Conservation (phyloP, 2,888 invertebrate genomes). For the Smittia aterrima region DNA sequence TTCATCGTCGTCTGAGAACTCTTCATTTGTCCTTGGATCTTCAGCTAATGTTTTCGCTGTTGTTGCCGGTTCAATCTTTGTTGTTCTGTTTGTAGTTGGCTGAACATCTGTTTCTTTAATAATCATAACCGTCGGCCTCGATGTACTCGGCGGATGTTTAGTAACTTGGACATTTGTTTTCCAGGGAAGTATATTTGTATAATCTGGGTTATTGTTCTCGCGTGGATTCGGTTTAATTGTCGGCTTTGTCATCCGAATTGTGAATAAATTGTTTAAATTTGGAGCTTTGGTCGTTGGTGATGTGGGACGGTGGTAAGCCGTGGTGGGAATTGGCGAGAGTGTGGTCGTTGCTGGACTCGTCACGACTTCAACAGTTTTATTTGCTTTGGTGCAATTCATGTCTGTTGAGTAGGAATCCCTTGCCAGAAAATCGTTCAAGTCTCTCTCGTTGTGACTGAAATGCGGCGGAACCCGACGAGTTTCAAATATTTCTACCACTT, state of each 20-base stretch:
- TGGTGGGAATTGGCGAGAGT: background rate
- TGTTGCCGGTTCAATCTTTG: background rate
- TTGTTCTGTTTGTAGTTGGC: background rate
- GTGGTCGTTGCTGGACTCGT: background rate
- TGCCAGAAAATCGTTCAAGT: constrained; percentile 29
- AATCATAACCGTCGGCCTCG: background rate
- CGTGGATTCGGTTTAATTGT: constrained; percentile 35
- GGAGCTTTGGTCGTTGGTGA: background rate
- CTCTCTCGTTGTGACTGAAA: constrained; percentile 6
- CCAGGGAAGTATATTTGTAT: constrained; percentile 11
- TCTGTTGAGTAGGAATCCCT: constrained; percentile 20
- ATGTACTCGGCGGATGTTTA: background rate
- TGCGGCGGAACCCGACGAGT: background rate
- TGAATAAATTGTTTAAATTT: constrained; percentile 27
- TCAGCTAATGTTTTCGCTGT: background rate
- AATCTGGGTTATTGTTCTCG: constrained; percentile 37
- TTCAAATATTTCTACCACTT: constrained; percentile 29
- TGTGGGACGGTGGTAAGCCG: background rate
- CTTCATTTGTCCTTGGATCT: no score
- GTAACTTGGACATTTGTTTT: constrained; percentile 22
- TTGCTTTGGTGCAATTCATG: constrained; percentile 24
- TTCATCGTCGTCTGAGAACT: background rate
- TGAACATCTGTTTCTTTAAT: constrained; percentile 8
- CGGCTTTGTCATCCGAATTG: background rate
- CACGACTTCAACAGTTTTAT: background rate